Base-by-base conservation (phyloP, 2,113 vertebrate genomes). In the Poicephalus gulielmi region DNA sequence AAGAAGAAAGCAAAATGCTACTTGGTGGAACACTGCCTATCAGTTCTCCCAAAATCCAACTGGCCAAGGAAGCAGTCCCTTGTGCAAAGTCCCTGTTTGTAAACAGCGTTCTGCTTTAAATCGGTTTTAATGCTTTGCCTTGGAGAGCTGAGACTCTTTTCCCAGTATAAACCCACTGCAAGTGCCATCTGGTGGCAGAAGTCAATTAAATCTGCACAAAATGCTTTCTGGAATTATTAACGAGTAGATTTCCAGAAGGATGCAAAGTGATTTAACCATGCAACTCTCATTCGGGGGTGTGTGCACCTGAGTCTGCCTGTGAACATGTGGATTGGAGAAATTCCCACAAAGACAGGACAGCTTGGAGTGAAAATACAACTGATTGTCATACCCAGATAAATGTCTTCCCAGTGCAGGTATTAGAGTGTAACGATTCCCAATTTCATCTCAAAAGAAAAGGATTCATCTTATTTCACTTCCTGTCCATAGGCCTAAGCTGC, bases 141-240 rank as follows among this genome's bases (percentile, higher is more conserved):
- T 55, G 43, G 64, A 78, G 69, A 83, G 35, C 66, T 77, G 62
- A 77, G 12, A 59, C 15, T 69, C 12, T 30, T 91, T 93, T 68
- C 79, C 76, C 78, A 11, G 8, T 15, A 37, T 46, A 66, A 82
- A 90, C 37, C 96, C 93, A 30, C 59, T 59, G 6, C 70, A 90
- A 49, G 92, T 95, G 95, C 96, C 97, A 96, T 91, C 92, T 97
- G 94, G 90, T 97, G 96, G 96, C 92, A 95, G 70, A 90, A 96
- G 50, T 59, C 83, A 88, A 79, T 84, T 66, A 77, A 67, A 87
- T 33, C 79, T 59, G 76, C 69, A 60, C 49, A 17, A 27, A 71
- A 35, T 46, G 13, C 28, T 39, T 6, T 3, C 6, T 44, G n/a
- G 39, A 9, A 39, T 43, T 35, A 7, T 35, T 19, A 33, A 10